phyloP scores from a whole-genome alignment of 2,888 invertebrate genomes.

The Pseudococcus jackbeardsleyi region DNA sequence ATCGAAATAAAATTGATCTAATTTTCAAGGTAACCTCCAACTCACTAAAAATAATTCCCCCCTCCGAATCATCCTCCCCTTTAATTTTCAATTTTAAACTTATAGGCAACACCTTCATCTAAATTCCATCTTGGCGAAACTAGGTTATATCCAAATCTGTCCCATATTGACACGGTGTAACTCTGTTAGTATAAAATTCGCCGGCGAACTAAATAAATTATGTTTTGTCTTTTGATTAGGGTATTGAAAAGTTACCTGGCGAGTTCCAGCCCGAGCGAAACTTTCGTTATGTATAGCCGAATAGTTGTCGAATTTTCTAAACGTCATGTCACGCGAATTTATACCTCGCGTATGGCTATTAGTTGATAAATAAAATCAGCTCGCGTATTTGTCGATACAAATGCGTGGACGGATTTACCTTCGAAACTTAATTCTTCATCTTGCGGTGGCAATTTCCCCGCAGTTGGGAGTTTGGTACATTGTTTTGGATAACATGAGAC shows the following conservation, averaged over 20 bases:
- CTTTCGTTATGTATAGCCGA: background rate
- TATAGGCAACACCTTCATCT: too few relatives aligned
- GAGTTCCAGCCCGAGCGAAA: background rate
- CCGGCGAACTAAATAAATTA: background rate
- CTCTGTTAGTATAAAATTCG: background rate
- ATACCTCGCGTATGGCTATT: background rate
- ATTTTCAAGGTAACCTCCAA: too few relatives aligned
- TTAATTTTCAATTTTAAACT: too few relatives aligned
- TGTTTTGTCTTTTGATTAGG: background rate
- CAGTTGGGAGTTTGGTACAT: background rate
- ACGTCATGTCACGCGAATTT: background rate
- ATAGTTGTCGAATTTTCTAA: background rate
- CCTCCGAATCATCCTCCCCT: too few relatives aligned
- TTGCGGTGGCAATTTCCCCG: background rate
- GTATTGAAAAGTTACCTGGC: background rate
- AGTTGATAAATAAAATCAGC: conserved; percentile 5
- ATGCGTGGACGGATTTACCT: background rate
- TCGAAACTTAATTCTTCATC: background rate
- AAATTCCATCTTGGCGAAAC: too few relatives aligned
- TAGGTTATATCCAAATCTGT: too few relatives aligned
- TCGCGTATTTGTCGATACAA: background rate
- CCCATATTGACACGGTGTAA: too few relatives aligned
- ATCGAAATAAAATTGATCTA: too few relatives aligned
- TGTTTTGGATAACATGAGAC: conserved; percentile 6
- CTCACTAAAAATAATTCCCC: too few relatives aligned